These are phyloP conservation scores for Leuctra nigra DNA, from an alignment of 2,888 invertebrate genomes.

Conservation along the genomic window DNA sequence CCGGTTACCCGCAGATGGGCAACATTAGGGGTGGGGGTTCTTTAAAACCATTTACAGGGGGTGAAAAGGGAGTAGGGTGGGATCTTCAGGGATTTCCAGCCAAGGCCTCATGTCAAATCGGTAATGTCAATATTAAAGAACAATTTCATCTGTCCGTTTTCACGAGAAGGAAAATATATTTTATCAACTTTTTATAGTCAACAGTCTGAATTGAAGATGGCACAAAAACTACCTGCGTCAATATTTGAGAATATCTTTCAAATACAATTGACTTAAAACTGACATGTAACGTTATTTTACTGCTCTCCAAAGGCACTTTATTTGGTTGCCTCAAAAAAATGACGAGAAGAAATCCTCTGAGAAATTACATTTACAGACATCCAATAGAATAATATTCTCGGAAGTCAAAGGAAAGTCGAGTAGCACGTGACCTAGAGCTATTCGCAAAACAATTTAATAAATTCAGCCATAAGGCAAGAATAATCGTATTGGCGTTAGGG, in stretches of 20 bases:
- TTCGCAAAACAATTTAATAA: too few relatives aligned
- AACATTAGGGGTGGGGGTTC: slow-evolving; percentile 18
- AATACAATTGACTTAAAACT: slow-evolving; percentile 18
- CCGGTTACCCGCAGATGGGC: slow-evolving; percentile 25
- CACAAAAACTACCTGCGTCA: slow-evolving; percentile 17
- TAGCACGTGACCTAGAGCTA: too few relatives aligned
- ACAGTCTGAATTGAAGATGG: slow-evolving; percentile 18
- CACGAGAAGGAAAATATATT: slow-evolving; percentile 9
- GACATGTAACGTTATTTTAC: slow-evolving; percentile 14
- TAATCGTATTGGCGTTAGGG: too few relatives aligned
- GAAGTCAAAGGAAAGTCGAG: not conserved
- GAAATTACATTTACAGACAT: slow-evolving; percentile 1
- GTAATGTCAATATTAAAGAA: slow-evolving; percentile 29
- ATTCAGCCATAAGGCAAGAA: too few relatives aligned
- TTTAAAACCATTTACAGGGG: slow-evolving; percentile 27
- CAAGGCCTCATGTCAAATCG: slow-evolving; percentile 24
- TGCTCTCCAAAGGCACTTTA: slow-evolving; percentile 16
- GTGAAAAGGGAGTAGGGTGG: slow-evolving; percentile 3
- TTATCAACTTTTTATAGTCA: slow-evolving; percentile 21
- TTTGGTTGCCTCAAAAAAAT: slow-evolving; percentile 7
- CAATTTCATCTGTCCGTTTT: slow-evolving; percentile 23
- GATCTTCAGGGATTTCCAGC: slow-evolving; percentile 13
- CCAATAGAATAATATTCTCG: slow-evolving; percentile 8
- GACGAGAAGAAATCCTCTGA: slow-evolving; percentile 13
- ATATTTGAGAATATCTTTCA: slow-evolving; percentile 18